phyloP scores from a whole-genome alignment of 2,888 invertebrate species.

The Galeopsomyia nigrocyanea region DNA sequence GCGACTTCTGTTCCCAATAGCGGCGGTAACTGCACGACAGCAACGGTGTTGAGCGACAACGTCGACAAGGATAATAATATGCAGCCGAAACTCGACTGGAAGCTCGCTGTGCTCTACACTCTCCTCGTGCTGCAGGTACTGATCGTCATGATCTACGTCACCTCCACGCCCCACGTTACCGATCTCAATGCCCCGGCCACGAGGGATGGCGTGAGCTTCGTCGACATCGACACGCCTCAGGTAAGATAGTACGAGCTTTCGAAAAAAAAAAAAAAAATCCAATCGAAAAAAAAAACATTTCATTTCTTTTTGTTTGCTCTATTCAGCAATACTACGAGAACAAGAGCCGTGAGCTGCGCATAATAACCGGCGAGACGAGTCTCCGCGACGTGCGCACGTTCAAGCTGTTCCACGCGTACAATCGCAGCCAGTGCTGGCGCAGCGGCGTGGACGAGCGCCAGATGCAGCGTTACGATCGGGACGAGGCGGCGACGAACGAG shows the following conservation, averaged over 20 bases:
- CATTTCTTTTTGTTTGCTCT: background rate
- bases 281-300: background rate
- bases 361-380: slow-evolving; percentile 56
- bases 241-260: slow-evolving; percentile 42
- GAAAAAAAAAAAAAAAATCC: slow-evolving; percentile 8
- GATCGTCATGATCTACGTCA: slow-evolving; percentile 66
- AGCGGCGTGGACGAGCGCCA: slow-evolving; percentile 59
- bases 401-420: slow-evolving; percentile 59
- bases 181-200: slow-evolving; percentile 52
- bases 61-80: slow-evolving; percentile 54
- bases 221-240: slow-evolving; percentile 57
- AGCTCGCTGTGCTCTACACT: slow-evolving; percentile 65
- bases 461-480: slow-evolving; percentile 51
- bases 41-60: slow-evolving; percentile 15
- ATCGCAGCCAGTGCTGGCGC: slow-evolving; percentile 62
- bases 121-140: slow-evolving; percentile 65
- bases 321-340: slow-evolving; percentile 34
- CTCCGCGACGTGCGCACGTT: slow-evolving; percentile 60
- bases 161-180: slow-evolving; percentile 62
- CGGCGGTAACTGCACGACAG: background rate
- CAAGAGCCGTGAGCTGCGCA: slow-evolving; percentile 45
- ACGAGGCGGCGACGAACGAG: slow-evolving; percentile 20
- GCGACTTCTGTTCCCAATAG: background rate
- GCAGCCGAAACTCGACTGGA: slow-evolving; percentile 66
- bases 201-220: slow-evolving; percentile 60